These are phyloP conservation scores for Cygnus olor DNA, from an alignment of 2,797 vertebrate species.

Conservation along the genomic window DNA sequence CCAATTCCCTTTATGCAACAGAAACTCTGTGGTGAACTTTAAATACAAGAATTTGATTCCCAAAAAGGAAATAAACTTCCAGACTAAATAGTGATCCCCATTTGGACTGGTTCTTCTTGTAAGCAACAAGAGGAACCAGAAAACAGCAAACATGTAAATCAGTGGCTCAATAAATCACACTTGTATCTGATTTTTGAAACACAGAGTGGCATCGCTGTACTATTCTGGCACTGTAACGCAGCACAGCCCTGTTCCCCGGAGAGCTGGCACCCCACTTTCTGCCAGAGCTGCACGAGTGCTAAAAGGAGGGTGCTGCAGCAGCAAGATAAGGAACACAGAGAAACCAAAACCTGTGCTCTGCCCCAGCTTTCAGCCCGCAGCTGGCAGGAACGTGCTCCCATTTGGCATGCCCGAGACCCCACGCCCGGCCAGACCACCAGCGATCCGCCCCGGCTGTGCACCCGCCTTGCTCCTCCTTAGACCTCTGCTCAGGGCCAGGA, in stretches of 20 bases:
- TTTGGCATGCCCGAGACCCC: not conserved
- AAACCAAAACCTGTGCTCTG: not conserved
- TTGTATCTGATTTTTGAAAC: too few relatives aligned
- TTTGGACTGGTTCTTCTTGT: not conserved
- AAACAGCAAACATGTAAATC: not conserved
- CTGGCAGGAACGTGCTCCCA: not conserved
- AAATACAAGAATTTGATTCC: accelerated
- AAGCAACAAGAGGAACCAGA: not conserved
- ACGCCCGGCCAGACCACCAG: not conserved
- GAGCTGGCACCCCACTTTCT: not conserved
- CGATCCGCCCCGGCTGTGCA: not conserved
- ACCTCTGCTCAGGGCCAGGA: not conserved
- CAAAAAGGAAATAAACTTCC: not conserved
- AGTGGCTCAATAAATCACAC: accelerated
- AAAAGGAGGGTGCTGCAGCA: not conserved
- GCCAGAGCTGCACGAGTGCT: accelerated
- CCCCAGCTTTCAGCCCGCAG: not conserved
- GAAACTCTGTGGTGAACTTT: not conserved
- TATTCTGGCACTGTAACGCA: not conserved
- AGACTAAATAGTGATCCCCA: not conserved
- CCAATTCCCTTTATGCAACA: not conserved
- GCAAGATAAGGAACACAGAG: not conserved
- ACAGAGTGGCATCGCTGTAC: not conserved
- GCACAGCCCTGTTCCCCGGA: not conserved
- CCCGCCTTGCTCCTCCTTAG: accelerated